A percentile compares a stretch with the other conserved stretches of the same genome.
Evolutionary conservation across 2,797 vertebrate genomes (phyloP).

Genomic region (Sebastes matsubarae): DNA sequence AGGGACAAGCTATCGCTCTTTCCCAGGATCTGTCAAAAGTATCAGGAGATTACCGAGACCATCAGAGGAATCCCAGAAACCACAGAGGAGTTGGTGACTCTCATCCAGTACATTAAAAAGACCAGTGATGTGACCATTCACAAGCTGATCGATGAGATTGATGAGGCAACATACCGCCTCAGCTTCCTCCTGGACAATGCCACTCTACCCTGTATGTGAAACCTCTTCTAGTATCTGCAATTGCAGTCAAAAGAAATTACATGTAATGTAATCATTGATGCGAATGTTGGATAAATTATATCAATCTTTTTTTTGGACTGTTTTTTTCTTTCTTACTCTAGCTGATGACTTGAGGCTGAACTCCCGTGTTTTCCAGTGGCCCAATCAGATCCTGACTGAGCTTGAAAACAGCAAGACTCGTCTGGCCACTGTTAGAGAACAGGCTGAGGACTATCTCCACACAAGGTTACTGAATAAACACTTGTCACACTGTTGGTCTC

Average conservation of each 20-base stretch:
- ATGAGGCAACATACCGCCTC: conserved; percentile 81
- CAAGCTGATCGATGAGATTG: conserved; percentile 83
- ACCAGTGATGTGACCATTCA: conserved; percentile 86
- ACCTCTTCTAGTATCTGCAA: not conserved
- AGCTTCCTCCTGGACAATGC: conserved; percentile 88
- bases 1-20: not conserved
- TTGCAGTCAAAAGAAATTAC: not conserved
- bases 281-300: not conserved
- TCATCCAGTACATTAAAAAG: conserved; percentile 82
- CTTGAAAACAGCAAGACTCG: conserved; percentile 80
- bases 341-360: conserved; percentile 89
- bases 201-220: conserved; percentile 82
- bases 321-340: conserved; percentile 48
- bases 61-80: conserved; percentile 80
- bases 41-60: conserved; percentile 82
- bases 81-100: conserved; percentile 86
- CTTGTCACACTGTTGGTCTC: not conserved
- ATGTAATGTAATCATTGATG: not conserved
- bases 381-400: conserved; percentile 80
- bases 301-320: not conserved
- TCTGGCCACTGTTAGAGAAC: conserved; percentile 69
- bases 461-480: conserved; percentile 80
- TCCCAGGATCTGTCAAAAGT: conserved; percentile 88
- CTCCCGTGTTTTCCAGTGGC: conserved; percentile 88
- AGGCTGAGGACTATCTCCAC: conserved; percentile 77